Evolutionary conservation across 2,113 vertebrate genomes (phyloP), one percentile per base, ranked within the genome.

Genomic region (Polypterus bichir): DNA sequence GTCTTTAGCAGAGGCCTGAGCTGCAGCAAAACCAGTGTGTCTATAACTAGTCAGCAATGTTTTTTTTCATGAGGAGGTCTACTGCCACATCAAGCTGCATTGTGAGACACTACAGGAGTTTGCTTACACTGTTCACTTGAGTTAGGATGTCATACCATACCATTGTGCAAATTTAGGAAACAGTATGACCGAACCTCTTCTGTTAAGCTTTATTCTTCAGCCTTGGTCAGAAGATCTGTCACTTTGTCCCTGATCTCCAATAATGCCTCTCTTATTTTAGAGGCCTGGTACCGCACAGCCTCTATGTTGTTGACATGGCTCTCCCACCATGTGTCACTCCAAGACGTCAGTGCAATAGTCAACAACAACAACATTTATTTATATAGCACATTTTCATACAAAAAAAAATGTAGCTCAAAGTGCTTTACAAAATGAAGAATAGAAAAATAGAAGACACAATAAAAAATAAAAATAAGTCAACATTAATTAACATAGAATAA

Each of bases 71-170:
- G 27, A 27, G 27, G 2, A 27, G 27, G 27, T 27, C 27, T 27
- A 27, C 27, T 27, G 27, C 2, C 27, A 27, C 27, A 27, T 27
- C 27, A 27, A 2, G 27, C 27, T 27, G 27, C 27, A 27, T 27
- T 27, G 27, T 27, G 27, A 2, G 27, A 27, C 27, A 27, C 27
- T 27, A 27, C 27, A 27, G 27, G 27, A 27, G 27, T 2, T 27
- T 27, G 27, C 27, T 27, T 27, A 27, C 27, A 27, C 27, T 27
- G 27, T 27, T 27, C 27, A 27, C 27, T 27, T 27, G 27, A 27
- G 27, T 27, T 27, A 74, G 27, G 11, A 69, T 69, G 64, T 69
- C 64, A 66, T 69, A 66, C 62, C 66, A 71, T 5, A 71, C 60
- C 47, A 68, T 66, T 10, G 61, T 60, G 46, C 60, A 68, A 46